Evolutionary conservation across 2,797 vertebrate genomes (phyloP).

Genomic region (Epinephelus malabaricus): DNA sequence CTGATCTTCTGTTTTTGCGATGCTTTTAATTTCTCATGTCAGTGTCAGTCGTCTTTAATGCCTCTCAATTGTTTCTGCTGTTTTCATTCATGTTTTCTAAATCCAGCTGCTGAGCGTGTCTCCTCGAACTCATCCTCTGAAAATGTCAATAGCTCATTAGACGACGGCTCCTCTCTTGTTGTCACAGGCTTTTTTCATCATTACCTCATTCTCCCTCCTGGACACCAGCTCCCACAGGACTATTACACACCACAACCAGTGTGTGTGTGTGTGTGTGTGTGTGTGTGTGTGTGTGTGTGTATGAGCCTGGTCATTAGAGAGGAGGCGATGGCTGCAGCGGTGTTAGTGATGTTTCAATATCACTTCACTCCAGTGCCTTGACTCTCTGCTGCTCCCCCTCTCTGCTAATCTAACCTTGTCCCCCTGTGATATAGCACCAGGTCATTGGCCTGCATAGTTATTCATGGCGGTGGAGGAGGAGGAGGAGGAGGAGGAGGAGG

Average conservation of each 20-base stretch:
- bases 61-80: neutral
- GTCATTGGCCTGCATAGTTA: slow-evolving; percentile 36
- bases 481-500: too few relatives aligned
- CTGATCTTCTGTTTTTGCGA: slow-evolving; percentile 16
- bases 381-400: slow-evolving; percentile 27
- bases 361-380: slow-evolving; percentile 44
- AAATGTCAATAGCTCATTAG: slow-evolving; percentile 80
- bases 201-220: slow-evolving; percentile 74
- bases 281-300: slow-evolving; percentile 30
- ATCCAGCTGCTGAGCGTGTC: slow-evolving; percentile 27
- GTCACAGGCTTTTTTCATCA: slow-evolving; percentile 59
- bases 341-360: slow-evolving; percentile 62
- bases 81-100: slow-evolving; percentile 42
- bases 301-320: slow-evolving; percentile 40
- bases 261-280: slow-evolving; percentile 17
- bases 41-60: neutral
- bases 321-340: slow-evolving; percentile 33
- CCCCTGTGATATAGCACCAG: slow-evolving; percentile 47
- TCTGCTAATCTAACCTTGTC: slow-evolving; percentile 53
- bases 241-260: slow-evolving; percentile 34
- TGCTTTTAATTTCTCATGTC: neutral
- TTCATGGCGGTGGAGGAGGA: slow-evolving; percentile 25
- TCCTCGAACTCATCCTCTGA: slow-evolving; percentile 43
- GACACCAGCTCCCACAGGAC: slow-evolving; percentile 55
- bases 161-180: slow-evolving; percentile 35